These are phyloP conservation scores for Papilio machaon DNA, from an alignment of 1,140 invertebrate genomes.

Conservation along the genomic window DNA sequence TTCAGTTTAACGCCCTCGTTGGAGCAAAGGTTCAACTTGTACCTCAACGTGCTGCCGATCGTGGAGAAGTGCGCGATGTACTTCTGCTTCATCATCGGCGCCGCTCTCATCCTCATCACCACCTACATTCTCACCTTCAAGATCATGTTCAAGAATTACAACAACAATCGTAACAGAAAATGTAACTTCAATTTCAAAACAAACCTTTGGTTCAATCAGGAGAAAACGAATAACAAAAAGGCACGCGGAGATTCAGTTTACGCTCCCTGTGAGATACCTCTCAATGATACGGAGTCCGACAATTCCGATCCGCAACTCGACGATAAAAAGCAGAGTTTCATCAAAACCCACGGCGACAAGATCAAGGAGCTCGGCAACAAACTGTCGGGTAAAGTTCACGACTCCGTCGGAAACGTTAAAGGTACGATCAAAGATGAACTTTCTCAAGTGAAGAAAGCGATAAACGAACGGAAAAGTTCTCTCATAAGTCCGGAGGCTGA, in stretches of 20 bases:
- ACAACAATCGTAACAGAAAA: constrained; percentile 45
- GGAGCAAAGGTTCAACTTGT: constrained; percentile 86
- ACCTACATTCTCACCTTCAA: constrained; percentile 71
- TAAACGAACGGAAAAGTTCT: constrained; percentile 60
- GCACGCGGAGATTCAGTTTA: constrained; percentile 60
- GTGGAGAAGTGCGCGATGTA: constrained; percentile 84
- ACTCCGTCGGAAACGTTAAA: constrained; percentile 62
- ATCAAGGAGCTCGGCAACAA: constrained; percentile 66
- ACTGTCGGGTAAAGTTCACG: constrained; percentile 66
- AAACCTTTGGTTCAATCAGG: constrained; percentile 58
- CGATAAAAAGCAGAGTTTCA: constrained; percentile 51
- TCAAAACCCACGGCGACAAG: constrained; percentile 65
- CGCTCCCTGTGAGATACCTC: constrained; percentile 70
- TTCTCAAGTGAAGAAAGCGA: constrained; percentile 55
- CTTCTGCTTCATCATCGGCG: constrained; percentile 82
- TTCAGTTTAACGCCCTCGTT: constrained; percentile 84
- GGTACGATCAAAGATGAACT: constrained; percentile 59
- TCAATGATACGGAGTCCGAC: constrained; percentile 61
- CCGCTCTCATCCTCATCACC: constrained; percentile 56
- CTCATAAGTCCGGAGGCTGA: constrained; percentile 54
- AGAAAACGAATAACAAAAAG: constrained; percentile 44
- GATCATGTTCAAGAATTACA: constrained; percentile 68
- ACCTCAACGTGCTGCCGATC: constrained; percentile 86
- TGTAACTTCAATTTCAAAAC: constrained; percentile 54
- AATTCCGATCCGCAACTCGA: constrained; percentile 51